These are phyloP conservation scores for Gadopsis bispinosus DNA, from an alignment of 2,797 vertebrate genomes.

Conservation along the genomic window DNA sequence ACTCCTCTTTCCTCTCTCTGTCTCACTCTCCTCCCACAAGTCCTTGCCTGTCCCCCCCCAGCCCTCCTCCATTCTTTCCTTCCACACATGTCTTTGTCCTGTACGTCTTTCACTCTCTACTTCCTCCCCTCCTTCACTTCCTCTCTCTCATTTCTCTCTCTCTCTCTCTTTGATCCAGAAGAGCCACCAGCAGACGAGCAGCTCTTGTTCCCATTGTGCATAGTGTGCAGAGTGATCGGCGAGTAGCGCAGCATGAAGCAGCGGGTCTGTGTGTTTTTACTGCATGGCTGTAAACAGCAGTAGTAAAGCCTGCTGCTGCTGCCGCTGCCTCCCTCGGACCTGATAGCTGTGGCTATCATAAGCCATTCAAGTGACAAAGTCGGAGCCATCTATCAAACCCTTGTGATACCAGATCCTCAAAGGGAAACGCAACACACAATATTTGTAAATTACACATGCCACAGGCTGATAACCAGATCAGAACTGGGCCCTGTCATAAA, in stretches of 20 bases:
- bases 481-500: conserved; percentile 44
- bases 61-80: conserved; percentile 39
- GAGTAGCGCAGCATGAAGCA: conserved; percentile 71
- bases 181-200: conserved; percentile 69
- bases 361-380: conserved; percentile 72
- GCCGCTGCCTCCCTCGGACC: conserved; percentile 29
- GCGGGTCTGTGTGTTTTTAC: conserved; percentile 67
- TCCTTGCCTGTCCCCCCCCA: conserved; percentile 37
- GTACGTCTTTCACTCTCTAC: conserved; percentile 60
- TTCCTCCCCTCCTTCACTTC: conserved; percentile 66
- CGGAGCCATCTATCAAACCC: conserved; percentile 72
- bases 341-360: conserved; percentile 67
- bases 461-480: conserved; percentile 66
- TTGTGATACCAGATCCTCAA: conserved; percentile 29
- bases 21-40: conserved; percentile 24
- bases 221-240: conserved; percentile 71
- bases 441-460: conserved; percentile 62
- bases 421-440: conserved; percentile 48
- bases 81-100: conserved; percentile 55
- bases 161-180: conserved; percentile 74
- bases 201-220: conserved; percentile 72
- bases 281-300: conserved; percentile 76
- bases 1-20: conserved; percentile 26
- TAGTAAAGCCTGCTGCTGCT: conserved; percentile 58
- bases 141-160: conserved; percentile 47